These are phyloP conservation scores for Sussaba pulchella DNA, from an alignment of 2,888 invertebrate species.

Conservation along the genomic window DNA sequence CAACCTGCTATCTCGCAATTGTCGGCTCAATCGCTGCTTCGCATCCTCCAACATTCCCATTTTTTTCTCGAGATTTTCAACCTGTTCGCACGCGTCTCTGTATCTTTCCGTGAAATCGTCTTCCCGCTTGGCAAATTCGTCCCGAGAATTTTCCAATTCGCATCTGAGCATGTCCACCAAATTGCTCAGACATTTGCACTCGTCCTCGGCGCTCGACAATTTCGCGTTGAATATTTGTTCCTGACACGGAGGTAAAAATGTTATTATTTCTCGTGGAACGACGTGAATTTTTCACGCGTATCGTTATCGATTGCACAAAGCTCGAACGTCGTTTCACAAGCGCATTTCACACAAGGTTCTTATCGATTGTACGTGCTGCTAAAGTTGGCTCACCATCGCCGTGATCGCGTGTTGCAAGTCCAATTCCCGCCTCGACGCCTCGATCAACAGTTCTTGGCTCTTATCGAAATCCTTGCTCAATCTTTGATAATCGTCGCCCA, in stretches of 20 bases:
- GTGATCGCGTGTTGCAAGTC: conserved; percentile 74
- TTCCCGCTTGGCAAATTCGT: conserved; percentile 69
- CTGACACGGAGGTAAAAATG: conserved; percentile 63
- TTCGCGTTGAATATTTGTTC: conserved; percentile 73
- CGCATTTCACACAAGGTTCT: neutral
- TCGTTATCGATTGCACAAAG: neutral
- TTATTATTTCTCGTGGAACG: neutral
- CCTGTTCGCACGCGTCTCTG: conserved; percentile 65
- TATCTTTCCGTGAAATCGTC: conserved; percentile 69
- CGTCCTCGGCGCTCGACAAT: conserved; percentile 68
- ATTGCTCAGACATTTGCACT: conserved; percentile 68
- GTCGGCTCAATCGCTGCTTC: conserved; percentile 72
- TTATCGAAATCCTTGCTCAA: conserved; percentile 73
- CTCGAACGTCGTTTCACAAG: neutral
- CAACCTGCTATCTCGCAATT: conserved; percentile 73
- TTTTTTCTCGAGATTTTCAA: conserved; percentile 72
- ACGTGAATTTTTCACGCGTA: neutral
- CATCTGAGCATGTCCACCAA: conserved; percentile 70
- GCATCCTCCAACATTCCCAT: conserved; percentile 71
- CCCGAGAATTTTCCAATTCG: conserved; percentile 72
- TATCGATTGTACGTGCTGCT: conserved; percentile 23
- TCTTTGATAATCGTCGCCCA: conserved; percentile 72
- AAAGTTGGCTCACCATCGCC: conserved; percentile 70
- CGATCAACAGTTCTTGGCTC: conserved; percentile 71
- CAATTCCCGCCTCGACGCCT: conserved; percentile 72